Evolutionary conservation across 1,140 invertebrate genomes (phyloP).

Genomic region (Pogonomyrmex barbatus): DNA sequence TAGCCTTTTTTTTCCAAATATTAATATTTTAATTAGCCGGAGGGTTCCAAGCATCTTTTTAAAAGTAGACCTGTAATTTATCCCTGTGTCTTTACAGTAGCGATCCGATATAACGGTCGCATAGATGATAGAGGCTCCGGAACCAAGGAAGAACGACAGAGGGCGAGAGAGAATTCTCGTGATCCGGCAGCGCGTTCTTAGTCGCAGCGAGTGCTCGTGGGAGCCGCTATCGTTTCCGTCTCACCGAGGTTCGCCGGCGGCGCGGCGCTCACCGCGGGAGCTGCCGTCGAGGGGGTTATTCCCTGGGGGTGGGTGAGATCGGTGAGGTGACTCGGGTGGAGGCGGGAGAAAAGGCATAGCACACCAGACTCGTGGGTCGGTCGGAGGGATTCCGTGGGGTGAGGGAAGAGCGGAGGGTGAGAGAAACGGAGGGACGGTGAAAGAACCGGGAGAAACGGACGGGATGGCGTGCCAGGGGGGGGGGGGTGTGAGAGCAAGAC

Average conservation of each 20-base stretch:
- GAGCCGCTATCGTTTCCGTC: constrained; percentile 64
- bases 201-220: constrained; percentile 58
- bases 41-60: not conserved
- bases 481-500: constrained; percentile 59
- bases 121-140: not conserved
- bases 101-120: not conserved
- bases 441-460: constrained; percentile 59
- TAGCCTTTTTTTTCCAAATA: not conserved
- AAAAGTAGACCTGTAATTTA: not conserved
- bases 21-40: constrained; percentile 12
- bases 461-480: constrained; percentile 13
- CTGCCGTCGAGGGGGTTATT: constrained; percentile 77
- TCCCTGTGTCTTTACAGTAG: not conserved
- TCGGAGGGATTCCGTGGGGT: constrained; percentile 36
- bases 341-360: constrained; percentile 73
- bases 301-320: constrained; percentile 81
- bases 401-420: constrained; percentile 29
- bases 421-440: constrained; percentile 50
- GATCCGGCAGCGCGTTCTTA: constrained; percentile 57
- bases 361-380: constrained; percentile 70
- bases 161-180: constrained; percentile 57
- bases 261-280: constrained; percentile 66
- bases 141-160: constrained; percentile 24
- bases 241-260: constrained; percentile 64
- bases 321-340: constrained; percentile 75